These are phyloP conservation scores for Ianthella basta DNA, from an alignment of 37 sponge, comb jelly and placozoan genomes.

Conservation along the genomic window DNA sequence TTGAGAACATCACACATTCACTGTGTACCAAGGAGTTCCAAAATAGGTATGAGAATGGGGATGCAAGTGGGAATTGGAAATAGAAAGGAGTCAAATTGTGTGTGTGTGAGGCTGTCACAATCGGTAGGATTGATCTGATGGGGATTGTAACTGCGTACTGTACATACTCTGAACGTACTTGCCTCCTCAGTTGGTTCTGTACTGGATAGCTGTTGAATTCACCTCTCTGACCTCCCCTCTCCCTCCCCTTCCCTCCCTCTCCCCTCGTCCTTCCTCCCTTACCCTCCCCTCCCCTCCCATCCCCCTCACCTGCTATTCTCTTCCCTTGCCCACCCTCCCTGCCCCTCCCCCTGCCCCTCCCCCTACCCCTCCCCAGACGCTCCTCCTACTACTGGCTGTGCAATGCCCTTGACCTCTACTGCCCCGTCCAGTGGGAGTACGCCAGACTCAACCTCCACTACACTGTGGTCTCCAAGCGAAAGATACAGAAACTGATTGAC, in stretches of 20 bases:
- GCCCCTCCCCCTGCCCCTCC: slow-evolving; percentile 75
- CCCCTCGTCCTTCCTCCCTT: slow-evolving; percentile 10
- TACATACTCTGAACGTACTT: too few relatives aligned
- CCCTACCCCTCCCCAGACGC: slow-evolving; percentile 82
- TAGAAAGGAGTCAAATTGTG: not conserved
- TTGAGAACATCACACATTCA: slow-evolving; percentile 98
- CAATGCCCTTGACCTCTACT: slow-evolving; percentile 95
- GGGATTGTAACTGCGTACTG: too few relatives aligned
- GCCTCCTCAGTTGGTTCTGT: too few relatives aligned
- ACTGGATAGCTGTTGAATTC: too few relatives aligned
- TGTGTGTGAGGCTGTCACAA: not conserved
- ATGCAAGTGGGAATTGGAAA: not conserved
- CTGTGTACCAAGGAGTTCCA: slow-evolving; percentile 99
- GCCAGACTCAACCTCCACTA: slow-evolving; percentile 89
- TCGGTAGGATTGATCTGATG: not conserved
- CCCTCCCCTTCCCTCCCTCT: not conserved
- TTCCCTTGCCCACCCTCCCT: not conserved
- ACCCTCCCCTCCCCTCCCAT: slow-evolving; percentile 92
- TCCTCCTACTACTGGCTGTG: slow-evolving; percentile 99
- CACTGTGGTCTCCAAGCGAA: slow-evolving; percentile 97
- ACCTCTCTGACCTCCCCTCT: slow-evolving; percentile 27
- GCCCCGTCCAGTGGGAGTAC: slow-evolving; percentile 99
- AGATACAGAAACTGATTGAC: slow-evolving; percentile 87
- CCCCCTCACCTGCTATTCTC: not conserved
- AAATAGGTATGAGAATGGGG: slow-evolving; percentile 57